Evolutionary conservation across 1,140 invertebrate genomes (phyloP), one percentile per base, ranked within the genome.

Genomic region (Dreissena rostriformis): DNA sequence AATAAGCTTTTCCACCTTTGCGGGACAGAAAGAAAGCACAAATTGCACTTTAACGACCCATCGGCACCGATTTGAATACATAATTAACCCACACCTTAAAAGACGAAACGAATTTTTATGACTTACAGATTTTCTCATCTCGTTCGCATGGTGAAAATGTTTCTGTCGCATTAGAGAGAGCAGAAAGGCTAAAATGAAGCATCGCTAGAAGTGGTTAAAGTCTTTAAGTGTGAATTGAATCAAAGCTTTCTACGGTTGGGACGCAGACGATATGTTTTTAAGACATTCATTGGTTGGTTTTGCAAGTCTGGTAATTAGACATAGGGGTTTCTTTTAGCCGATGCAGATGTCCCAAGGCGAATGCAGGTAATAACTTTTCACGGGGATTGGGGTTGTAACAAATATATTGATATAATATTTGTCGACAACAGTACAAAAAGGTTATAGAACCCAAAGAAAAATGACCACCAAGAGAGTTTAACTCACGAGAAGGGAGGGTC

Each of bases 51-150:
- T 79, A 79, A 71, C 67, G 77, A 79, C 77, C 77, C 39, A 24
- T 0, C 12, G 51, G 67, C 39, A 55, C 49, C 6, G 29, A 22
- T 19, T 55, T 77, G 26, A 79, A 55, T 68, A 67, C 70, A 61
- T 53, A 79, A 79, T 79, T 79, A 79, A 79, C 77, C 77, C 53
- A 19, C 4, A 68, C 39, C 49, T 68, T 66, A 79, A 67, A 70
- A 79, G 66, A 79, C 77, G 77, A 79, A 79, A 79, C 77, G 77
- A 79, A 79, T 79, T 79, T 79, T 79, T 79, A 79, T 79, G 77
- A 79, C 68, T 79, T 52, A 79, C 77, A 79, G 70, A 79, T 79
- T 79, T 79, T 79, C 77, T 79, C 26, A 79, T 79, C 77, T 57
- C 26, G 10, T 51, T 65, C 19, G 24, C 39, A 53, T 6, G 53